Evolutionary conservation across 2,113 vertebrate species (phyloP).

Genomic region (Sterna hirundo): DNA sequence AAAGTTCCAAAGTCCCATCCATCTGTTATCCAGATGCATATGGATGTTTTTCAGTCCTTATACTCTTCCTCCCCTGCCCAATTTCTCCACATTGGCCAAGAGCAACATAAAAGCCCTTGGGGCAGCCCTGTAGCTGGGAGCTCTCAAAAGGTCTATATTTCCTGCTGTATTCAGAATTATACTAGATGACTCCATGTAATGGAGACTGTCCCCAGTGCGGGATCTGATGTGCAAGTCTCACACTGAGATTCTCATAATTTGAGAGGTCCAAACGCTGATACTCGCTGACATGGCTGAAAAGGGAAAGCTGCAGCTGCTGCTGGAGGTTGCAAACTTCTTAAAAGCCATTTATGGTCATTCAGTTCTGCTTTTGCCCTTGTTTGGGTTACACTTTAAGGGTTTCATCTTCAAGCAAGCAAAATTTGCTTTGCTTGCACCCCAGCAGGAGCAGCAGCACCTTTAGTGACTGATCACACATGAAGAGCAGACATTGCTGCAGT

Average conservation of each 20-base stretch:
- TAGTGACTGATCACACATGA: neutral
- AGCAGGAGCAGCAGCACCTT: neutral
- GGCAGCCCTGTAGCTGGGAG: neutral
- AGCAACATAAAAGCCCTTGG: neutral
- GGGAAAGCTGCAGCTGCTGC: neutral
- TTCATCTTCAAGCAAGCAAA: neutral
- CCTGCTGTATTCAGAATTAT: neutral
- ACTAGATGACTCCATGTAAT: neutral
- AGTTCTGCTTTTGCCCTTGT: neutral
- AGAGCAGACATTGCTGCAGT: neutral
- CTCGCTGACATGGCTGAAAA: neutral
- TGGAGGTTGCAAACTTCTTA: neutral
- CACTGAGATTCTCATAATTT: neutral
- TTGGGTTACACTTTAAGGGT: neutral
- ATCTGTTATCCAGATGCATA: neutral
- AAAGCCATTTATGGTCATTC: neutral
- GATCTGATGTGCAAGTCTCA: neutral
- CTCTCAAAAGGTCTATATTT: neutral
- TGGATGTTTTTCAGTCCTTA: neutral
- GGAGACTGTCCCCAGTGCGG: rapidly evolving
- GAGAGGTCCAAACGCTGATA: neutral
- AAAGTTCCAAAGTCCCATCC: neutral
- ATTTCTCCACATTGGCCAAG: neutral
- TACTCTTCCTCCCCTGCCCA: neutral
- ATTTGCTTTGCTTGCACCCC: neutral